These are phyloP conservation scores for Octonoba sinensis DNA, from an alignment of 2,888 invertebrate species.

Conservation along the genomic window DNA sequence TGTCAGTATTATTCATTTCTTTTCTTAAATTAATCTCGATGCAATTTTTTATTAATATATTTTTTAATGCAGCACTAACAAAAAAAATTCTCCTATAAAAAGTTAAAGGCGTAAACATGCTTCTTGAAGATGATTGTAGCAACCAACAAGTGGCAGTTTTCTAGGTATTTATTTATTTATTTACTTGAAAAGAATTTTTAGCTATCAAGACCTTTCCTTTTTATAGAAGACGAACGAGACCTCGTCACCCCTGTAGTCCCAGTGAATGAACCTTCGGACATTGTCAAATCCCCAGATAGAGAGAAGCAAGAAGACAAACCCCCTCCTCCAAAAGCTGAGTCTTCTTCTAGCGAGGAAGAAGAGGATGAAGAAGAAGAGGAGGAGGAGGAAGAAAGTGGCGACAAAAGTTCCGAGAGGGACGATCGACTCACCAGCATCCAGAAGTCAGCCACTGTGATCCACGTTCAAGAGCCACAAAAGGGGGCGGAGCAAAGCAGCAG, in stretches of 20 bases:
- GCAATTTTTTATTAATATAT: too few relatives aligned
- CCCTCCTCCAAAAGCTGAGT: conserved; percentile 63
- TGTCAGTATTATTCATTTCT: too few relatives aligned
- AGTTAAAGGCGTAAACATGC: too few relatives aligned
- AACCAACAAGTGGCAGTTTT: too few relatives aligned
- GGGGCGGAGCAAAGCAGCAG: conserved; percentile 12
- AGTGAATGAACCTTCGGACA: conserved; percentile 17
- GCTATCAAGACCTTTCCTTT: background rate
- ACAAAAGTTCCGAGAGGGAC: conserved; percentile 66
- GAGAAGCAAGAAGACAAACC: conserved; percentile 15
- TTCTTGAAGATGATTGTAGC: too few relatives aligned
- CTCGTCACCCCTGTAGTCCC: conserved; percentile 58
- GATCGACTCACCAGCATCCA: conserved; percentile 66
- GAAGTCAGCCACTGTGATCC: conserved; percentile 65
- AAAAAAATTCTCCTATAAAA: too few relatives aligned
- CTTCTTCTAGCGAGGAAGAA: conserved; percentile 69
- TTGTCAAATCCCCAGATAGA: background rate
- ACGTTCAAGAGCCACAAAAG: conserved; percentile 64
- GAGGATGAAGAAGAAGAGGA: conserved; percentile 69
- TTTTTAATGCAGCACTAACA: too few relatives aligned
- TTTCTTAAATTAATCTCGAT: too few relatives aligned
- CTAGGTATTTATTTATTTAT: too few relatives aligned
- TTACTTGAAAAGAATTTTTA: too few relatives aligned
- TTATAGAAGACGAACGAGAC: conserved; percentile 45
- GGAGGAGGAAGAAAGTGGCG: conserved; percentile 64